Conservation (phyloP, 2,888 invertebrate species). For the Sarcophaga variegata region DNA sequence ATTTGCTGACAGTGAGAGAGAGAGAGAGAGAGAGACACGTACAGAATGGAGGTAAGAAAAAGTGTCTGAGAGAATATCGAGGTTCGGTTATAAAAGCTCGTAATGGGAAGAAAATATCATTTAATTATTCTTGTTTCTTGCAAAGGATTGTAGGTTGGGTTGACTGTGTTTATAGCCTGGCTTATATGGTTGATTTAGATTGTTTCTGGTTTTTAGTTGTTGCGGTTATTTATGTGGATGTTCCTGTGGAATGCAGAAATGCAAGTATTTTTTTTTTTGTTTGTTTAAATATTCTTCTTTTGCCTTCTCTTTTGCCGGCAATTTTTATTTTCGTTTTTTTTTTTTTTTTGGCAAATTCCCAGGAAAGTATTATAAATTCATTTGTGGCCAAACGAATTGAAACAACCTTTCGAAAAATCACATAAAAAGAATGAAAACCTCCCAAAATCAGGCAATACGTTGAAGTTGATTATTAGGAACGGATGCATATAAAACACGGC, state of each 20-base stretch:
- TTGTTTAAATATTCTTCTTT: neutral
- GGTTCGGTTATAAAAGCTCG: neutral
- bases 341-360: slow-evolving; percentile 63
- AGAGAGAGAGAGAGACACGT: slow-evolving; percentile 13
- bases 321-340: too few relatives aligned
- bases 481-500: slow-evolving; percentile 49
- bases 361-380: slow-evolving; percentile 69
- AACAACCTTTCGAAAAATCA: neutral
- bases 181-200: slow-evolving; percentile 40
- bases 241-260: slow-evolving; percentile 65
- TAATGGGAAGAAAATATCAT: slow-evolving; percentile 36
- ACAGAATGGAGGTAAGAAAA: neutral
- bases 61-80: slow-evolving; percentile 37
- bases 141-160: slow-evolving; percentile 22
- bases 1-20: neutral
- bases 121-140: slow-evolving; percentile 12
- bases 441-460: slow-evolving; percentile 43
- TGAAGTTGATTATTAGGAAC: slow-evolving; percentile 61
- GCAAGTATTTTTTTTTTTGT: slow-evolving; percentile 49
- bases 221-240: slow-evolving; percentile 54
- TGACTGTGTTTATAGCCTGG: neutral
- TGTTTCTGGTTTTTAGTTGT: slow-evolving; percentile 38
- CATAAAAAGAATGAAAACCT: slow-evolving; percentile 17
- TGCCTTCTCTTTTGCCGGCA: neutral
- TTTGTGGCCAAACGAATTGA: slow-evolving; percentile 44